Evolutionary conservation across 2,888 invertebrate species (phyloP).

Genomic region (Proisotoma minuta): DNA sequence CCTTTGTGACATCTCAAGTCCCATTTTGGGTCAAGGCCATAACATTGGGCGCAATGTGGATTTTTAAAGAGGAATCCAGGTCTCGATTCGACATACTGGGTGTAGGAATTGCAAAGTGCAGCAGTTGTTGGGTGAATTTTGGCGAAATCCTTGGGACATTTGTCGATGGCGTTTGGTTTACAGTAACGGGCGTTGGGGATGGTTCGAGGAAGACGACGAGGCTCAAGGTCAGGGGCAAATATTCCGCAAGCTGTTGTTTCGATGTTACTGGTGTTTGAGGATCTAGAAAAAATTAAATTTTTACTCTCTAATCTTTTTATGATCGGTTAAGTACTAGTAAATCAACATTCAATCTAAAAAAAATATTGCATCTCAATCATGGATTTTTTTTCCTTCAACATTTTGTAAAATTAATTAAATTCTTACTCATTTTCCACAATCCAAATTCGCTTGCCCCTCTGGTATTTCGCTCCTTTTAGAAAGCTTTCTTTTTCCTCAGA

Average conservation of each 20-base stretch:
- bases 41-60: conserved; percentile 49
- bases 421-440: conserved; percentile 9
- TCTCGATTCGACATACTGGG: conserved; percentile 25
- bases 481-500: conserved; percentile 18
- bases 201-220: not conserved
- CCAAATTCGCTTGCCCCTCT: conserved; percentile 22
- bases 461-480: conserved; percentile 17
- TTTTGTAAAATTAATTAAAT: no score
- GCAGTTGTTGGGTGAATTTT: not conserved
- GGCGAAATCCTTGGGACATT: conserved; percentile 27
- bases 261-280: no score
- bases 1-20: not conserved
- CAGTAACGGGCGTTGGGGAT: conserved; percentile 8
- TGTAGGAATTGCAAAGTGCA: conserved; percentile 40
- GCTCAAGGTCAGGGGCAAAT: not conserved
- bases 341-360: no score
- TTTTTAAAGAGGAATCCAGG: conserved; percentile 47
- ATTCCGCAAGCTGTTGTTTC: conserved; percentile 12
- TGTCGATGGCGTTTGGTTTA: conserved; percentile 11
- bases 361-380: no score
- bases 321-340: no score
- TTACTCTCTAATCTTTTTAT: no score
- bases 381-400: no score
- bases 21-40: not conserved
- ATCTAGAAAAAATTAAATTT: conserved; percentile 18